Base-by-base conservation (phyloP, 2,113 vertebrate species). In the Oncorhynchus mykiss region DNA sequence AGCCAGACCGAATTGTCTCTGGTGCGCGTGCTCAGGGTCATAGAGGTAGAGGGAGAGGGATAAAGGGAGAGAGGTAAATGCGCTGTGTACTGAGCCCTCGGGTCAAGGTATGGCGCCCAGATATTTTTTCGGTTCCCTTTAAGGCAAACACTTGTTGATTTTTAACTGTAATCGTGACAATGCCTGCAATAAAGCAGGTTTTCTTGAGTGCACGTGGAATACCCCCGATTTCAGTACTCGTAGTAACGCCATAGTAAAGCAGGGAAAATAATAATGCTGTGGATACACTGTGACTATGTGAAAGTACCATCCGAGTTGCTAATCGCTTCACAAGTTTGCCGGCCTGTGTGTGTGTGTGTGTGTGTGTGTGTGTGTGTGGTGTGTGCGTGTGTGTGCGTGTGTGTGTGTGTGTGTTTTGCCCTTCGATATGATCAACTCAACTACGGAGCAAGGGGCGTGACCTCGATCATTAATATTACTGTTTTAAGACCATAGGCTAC, bases 251-350 rank as follows among this genome's bases (percentile, higher is more conserved):
- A 80, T 85, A 86, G 82, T 82, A 82, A 81, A 81, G 73, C 77
- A 27, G 76, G 18, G 82, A 72, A 83, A 76, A 88, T 34, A 85
- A 84, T 88, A 88, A 86, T 86, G 84, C 85, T 85, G 76, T 84
- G 88, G 81, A 80, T 85, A 62, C 60, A 71, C 86, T 81, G 83
- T 87, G 83, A 87, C 82, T 81, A 84, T 88, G 74, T 83, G 81
- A 89, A 90, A 88, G 84, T 87, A 86, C 80, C 87, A 91, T 86
- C 86, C 71, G 80, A 90, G 83, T 81, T 85, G 81, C 74, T 90
- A 92, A 92, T 92, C 90, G 82, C 90, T 91, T 91, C 90, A 90
- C 83, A 79, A 74, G 80, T 80, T 57, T 73, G 48, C 12, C 76
- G 71, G 48, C 14, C 78, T 75, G 27, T 76, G 24, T 85, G 6